Evolutionary conservation across 1,140 invertebrate genomes (phyloP).

Genomic region (Philotrypesis tridentata): DNA sequence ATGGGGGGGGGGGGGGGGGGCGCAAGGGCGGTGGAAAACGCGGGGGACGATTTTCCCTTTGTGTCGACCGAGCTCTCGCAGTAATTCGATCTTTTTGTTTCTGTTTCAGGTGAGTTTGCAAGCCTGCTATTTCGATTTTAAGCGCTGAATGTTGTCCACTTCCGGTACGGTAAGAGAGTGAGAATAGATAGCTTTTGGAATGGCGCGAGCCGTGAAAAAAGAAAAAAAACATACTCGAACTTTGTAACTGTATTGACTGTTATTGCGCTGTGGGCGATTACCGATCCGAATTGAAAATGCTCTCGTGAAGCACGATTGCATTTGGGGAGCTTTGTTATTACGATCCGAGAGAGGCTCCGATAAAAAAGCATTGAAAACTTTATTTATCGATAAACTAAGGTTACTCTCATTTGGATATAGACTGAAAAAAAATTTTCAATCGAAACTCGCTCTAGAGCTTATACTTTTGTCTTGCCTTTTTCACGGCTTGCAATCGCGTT

Average conservation of each 20-base stretch:
- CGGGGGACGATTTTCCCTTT: background rate
- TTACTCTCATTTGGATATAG: too few species aligned
- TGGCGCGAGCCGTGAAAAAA: background rate
- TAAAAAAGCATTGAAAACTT: too few species aligned
- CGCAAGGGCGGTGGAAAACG: background rate
- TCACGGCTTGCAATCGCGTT: too few species aligned
- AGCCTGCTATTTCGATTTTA: slow-evolving; percentile 31
- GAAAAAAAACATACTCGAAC: too few species aligned
- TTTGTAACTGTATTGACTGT: background rate
- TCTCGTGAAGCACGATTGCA: too few species aligned
- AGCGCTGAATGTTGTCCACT: slow-evolving; percentile 5
- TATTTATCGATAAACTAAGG: too few species aligned
- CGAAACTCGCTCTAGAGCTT: too few species aligned
- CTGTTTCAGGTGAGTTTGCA: slow-evolving; percentile 51
- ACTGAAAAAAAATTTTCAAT: too few species aligned
- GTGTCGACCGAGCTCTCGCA: background rate
- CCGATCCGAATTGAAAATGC: background rate
- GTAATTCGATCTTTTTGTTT: slow-evolving; percentile 30
- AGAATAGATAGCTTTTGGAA: background rate
- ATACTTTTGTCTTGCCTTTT: too few species aligned
- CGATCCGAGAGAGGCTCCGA: too few species aligned
- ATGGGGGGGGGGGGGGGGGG: background rate
- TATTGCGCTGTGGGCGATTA: background rate
- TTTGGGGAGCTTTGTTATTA: too few species aligned
- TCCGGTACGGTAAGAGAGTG: slow-evolving; percentile 32